These are phyloP conservation scores for Malurus cyaneus DNA, from an alignment of 2,113 vertebrate genomes.

Conservation along the genomic window DNA sequence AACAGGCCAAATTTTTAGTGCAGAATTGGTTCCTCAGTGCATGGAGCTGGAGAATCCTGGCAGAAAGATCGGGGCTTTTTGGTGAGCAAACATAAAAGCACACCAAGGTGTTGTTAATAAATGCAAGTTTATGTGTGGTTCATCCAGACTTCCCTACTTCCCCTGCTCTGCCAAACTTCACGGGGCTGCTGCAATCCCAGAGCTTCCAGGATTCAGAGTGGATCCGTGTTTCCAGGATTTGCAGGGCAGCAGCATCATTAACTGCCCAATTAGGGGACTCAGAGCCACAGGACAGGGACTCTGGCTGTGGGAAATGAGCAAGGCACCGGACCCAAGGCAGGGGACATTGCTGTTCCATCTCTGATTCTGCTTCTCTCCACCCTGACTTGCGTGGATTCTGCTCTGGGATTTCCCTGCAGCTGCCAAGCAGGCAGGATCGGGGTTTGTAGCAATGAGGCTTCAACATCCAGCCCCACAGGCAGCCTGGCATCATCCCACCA, in stretches of 20 bases:
- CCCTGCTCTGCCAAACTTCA: neutral
- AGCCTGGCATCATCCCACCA: neutral
- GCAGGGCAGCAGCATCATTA: neutral
- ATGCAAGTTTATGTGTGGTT: neutral
- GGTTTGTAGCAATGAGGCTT: neutral
- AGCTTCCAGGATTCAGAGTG: neutral
- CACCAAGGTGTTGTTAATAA: neutral
- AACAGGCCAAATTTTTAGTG: neutral
- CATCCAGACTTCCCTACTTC: neutral
- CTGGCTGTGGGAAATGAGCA: neutral
- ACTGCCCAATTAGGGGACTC: fast-evolving
- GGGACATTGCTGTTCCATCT: neutral
- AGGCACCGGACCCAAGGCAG: neutral
- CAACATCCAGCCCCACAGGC: fast-evolving
- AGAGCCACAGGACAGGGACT: neutral
- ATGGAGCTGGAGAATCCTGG: neutral
- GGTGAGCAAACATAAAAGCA: neutral
- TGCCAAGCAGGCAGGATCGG: neutral
- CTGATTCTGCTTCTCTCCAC: neutral
- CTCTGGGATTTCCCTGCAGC: neutral
- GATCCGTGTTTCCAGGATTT: fast-evolving
- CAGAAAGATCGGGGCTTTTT: neutral
- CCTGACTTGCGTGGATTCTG: neutral
- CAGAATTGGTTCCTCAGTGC: fast-evolving
- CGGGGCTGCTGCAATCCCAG: neutral